These are phyloP conservation scores for Rhombomys opimus DNA, from an alignment of 2,113 vertebrate genomes.

Conservation along the genomic window DNA sequence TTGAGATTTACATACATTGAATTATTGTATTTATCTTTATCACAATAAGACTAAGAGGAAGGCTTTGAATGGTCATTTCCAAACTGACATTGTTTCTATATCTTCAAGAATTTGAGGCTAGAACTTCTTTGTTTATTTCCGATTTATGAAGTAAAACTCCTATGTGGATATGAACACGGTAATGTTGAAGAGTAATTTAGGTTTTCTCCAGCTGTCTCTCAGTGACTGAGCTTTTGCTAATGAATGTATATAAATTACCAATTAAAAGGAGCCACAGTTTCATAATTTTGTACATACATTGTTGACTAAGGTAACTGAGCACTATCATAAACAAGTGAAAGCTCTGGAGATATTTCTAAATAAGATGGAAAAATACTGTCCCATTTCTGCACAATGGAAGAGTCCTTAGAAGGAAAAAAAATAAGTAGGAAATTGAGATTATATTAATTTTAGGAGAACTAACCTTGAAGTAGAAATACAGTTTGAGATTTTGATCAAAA, in stretches of 20 bases:
- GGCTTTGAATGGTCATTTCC: slow-evolving; percentile 63
- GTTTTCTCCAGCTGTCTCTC: slow-evolving; percentile 43
- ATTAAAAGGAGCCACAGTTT: slow-evolving; percentile 22
- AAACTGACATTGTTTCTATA: slow-evolving; percentile 34
- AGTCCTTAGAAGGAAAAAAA: neutral
- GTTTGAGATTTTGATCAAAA: neutral
- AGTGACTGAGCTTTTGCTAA: slow-evolving; percentile 45
- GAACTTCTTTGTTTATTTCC: slow-evolving; percentile 56
- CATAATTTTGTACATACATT: slow-evolving; percentile 8
- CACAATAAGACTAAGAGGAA: slow-evolving; percentile 17
- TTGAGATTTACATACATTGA: slow-evolving; percentile 37
- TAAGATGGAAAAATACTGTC: neutral
- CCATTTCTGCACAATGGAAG: neutral
- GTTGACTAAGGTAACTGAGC: neutral
- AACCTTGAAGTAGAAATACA: neutral
- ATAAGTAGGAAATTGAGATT: neutral
- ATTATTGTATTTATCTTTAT: slow-evolving; percentile 60
- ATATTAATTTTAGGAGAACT: slow-evolving; percentile 20
- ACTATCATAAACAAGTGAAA: slow-evolving; percentile 5
- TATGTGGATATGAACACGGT: slow-evolving; percentile 27
- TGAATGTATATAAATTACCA: slow-evolving; percentile 39
- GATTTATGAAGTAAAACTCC: slow-evolving; percentile 58
- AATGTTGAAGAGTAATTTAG: slow-evolving; percentile 48
- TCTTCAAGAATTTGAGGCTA: slow-evolving; percentile 27
- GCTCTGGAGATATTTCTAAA: neutral